Percentiles rank a stretch among this genome's conserved stretches.
Evolutionary conservation across 2,113 vertebrate genomes (phyloP).

Genomic region (Agelaius tricolor): DNA sequence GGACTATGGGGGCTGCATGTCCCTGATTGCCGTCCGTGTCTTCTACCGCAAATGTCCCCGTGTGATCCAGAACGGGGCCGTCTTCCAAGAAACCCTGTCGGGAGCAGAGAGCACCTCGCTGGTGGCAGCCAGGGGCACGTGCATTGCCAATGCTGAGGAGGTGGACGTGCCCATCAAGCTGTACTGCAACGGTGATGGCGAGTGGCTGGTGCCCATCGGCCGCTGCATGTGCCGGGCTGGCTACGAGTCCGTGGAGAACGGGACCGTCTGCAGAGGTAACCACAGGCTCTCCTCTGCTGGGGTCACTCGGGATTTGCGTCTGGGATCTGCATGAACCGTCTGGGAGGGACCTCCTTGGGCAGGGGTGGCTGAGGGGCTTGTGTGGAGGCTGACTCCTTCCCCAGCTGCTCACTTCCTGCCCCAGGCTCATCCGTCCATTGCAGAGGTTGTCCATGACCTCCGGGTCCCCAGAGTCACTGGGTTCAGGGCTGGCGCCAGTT

Average conservation of each 20-base stretch:
- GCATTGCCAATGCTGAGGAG: constrained; percentile 90
- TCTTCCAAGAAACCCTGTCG: constrained; percentile 92
- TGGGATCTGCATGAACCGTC: fast-evolving
- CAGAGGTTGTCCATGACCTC: background rate
- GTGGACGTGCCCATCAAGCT: constrained; percentile 96
- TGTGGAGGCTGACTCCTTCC: background rate
- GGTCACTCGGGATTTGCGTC: background rate
- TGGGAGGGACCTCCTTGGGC: background rate
- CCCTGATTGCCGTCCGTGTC: constrained; percentile 90
- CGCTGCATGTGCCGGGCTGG: constrained; percentile 93
- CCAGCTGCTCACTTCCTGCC: background rate
- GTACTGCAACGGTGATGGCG: constrained; percentile 94
- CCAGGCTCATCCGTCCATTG: fast-evolving
- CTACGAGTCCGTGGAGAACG: constrained; percentile 86
- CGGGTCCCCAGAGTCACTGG: background rate
- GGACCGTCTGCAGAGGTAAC: constrained; percentile 91
- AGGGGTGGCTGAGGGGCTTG: fast-evolving
- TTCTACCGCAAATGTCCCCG: constrained; percentile 94
- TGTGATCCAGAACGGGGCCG: constrained; percentile 86
- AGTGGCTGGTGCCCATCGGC: constrained; percentile 97
- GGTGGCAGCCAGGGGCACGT: constrained; percentile 90
- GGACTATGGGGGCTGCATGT: constrained; percentile 98
- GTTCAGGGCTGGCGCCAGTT: background rate
- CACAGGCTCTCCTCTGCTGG: fast-evolving
- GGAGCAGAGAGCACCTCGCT: constrained; percentile 95